Conservation (phyloP, 1,140 invertebrate species). For the Chionoecetes opilio region DNA sequence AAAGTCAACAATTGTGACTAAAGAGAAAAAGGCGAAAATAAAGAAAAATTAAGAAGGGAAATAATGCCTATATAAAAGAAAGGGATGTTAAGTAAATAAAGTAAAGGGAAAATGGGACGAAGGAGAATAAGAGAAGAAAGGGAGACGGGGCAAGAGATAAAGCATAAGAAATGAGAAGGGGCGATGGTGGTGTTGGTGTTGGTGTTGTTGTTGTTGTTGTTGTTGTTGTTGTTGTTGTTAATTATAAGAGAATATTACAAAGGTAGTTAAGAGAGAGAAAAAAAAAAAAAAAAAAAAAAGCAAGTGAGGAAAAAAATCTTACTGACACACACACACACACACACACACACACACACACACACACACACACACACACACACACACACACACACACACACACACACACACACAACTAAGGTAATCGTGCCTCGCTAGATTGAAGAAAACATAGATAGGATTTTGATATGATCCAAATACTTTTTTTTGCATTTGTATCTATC, state of each 20-base stretch:
- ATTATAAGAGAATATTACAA: not conserved
- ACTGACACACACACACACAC: too few species aligned
- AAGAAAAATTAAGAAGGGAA: not conserved
- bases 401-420: not conserved
- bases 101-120: not conserved
- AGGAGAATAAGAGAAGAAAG: not conserved
- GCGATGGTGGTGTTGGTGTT: not conserved
- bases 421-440: not conserved
- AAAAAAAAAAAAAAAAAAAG: not conserved
- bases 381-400: not conserved
- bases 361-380: constrained; percentile 24
- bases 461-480: not conserved
- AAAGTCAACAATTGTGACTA: not conserved
- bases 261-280: not conserved
- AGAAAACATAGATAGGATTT: not conserved
- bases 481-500: not conserved
- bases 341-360: constrained; percentile 20
- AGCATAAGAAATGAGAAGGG: not conserved
- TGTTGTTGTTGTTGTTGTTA: not conserved
- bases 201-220: not conserved
- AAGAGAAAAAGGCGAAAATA: not conserved
- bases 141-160: not conserved
- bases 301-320: not conserved
- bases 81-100: not conserved
- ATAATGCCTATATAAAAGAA: not conserved